phyloP scores from a whole-genome alignment of 2,797 vertebrate species.

The Echeneis naucrates region DNA sequence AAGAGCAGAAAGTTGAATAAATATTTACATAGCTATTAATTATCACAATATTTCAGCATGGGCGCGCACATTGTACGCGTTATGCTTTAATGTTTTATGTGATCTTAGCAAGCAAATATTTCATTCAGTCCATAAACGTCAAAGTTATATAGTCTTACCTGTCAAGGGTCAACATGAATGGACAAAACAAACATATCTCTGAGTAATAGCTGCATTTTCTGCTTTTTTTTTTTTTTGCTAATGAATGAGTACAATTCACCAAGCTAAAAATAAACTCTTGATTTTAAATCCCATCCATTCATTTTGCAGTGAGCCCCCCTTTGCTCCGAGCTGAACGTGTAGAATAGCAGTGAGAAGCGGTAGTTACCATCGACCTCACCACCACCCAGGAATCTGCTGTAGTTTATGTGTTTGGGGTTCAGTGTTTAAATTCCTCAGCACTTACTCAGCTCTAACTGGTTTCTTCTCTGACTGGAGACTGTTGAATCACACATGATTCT shows the following conservation, averaged over 20 bases:
- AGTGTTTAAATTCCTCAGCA: constrained; percentile 66
- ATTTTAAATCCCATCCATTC: neutral
- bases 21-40: constrained; percentile 36
- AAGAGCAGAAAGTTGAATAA: constrained; percentile 14
- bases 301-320: neutral
- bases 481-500: constrained; percentile 73
- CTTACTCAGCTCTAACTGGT: constrained; percentile 65
- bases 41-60: constrained; percentile 3
- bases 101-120: neutral
- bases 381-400: constrained; percentile 18
- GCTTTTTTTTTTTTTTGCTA: too few relatives aligned
- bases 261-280: constrained; percentile 6
- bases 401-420: constrained; percentile 43
- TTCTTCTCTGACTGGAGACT: constrained; percentile 63
- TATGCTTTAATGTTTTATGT: constrained; percentile 4
- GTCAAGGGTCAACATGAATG: constrained; percentile 9
- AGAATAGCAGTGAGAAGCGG: neutral
- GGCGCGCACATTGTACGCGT: neutral
- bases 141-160: constrained; percentile 16
- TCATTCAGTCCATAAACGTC: neutral
- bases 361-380: constrained; percentile 13
- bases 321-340: neutral
- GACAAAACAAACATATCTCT: neutral
- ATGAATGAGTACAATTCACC: neutral
- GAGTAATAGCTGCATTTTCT: neutral